Evolutionary conservation across 2,797 vertebrate genomes (phyloP).

Genomic region (Miichthys miiuy): DNA sequence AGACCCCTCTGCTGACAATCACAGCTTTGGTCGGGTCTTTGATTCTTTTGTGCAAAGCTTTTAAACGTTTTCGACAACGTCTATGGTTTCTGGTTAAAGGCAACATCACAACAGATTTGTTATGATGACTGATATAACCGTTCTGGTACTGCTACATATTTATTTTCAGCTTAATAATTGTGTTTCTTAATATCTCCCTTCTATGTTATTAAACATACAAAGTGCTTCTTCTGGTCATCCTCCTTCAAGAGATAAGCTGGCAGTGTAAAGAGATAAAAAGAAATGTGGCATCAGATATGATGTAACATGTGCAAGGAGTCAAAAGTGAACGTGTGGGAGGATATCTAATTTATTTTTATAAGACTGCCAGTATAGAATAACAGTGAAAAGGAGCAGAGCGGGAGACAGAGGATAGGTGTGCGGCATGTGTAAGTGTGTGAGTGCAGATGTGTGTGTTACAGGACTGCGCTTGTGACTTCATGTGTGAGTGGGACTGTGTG

Average conservation of each 20-base stretch:
- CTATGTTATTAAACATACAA: constrained; percentile 14
- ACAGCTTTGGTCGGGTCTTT: constrained; percentile 50
- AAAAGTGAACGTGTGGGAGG: constrained; percentile 71
- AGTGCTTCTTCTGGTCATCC: constrained; percentile 50
- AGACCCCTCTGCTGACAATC: constrained; percentile 61
- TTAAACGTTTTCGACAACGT: constrained; percentile 34
- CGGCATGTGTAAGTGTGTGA: constrained; percentile 40
- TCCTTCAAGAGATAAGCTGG: constrained; percentile 49
- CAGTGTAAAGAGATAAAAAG: constrained; percentile 56
- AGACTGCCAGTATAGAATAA: constrained; percentile 62
- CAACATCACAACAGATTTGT: constrained; percentile 22
- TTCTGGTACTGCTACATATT: neutral
- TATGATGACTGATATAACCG: constrained; percentile 7
- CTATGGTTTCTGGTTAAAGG: constrained; percentile 25
- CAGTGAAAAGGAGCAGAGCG: constrained; percentile 46
- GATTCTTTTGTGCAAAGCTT: constrained; percentile 47
- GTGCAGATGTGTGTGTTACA: constrained; percentile 62
- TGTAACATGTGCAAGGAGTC: constrained; percentile 79
- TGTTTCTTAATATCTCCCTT: constrained; percentile 1
- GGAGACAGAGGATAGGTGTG: constrained; percentile 46
- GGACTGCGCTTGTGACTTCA: constrained; percentile 51
- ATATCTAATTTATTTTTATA: constrained; percentile 70
- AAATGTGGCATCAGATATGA: constrained; percentile 66
- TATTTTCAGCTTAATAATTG: constrained; percentile 4
- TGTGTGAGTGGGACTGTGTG: constrained; percentile 53